phyloP scores from a whole-genome alignment of 2,113 vertebrate species.

The Panthera uncia region DNA sequence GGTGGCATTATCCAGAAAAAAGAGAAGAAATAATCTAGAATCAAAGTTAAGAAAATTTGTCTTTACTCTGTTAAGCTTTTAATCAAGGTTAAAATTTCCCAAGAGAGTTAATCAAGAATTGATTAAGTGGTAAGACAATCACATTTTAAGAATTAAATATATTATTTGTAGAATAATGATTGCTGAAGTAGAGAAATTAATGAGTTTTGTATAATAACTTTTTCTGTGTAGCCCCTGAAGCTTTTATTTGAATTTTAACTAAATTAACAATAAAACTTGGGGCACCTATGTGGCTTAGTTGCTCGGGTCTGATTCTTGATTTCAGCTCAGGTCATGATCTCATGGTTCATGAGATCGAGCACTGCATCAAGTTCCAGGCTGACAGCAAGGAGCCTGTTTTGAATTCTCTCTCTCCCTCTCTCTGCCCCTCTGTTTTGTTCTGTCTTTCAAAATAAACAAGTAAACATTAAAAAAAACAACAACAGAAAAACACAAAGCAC shows the following conservation, averaged over 20 bases:
- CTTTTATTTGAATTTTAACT: constrained; percentile 33
- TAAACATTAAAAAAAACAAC: too few species aligned
- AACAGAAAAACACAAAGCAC: background rate
- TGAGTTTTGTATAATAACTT: background rate
- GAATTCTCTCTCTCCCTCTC: too few species aligned
- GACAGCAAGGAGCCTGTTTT: too few species aligned
- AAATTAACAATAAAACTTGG: background rate
- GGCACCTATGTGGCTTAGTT: too few species aligned
- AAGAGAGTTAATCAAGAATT: background rate
- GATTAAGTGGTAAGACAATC: background rate
- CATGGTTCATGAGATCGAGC: too few species aligned
- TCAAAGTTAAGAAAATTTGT: background rate
- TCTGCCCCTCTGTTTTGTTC: too few species aligned
- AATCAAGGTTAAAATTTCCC: background rate
- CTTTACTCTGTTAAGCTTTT: background rate
- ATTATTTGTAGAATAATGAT: background rate
- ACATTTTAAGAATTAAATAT: background rate
- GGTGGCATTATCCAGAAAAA: background rate
- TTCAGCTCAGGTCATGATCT: too few species aligned
- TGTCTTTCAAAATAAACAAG: too few species aligned
- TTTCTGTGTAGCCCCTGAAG: background rate
- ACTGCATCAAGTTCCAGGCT: too few species aligned
- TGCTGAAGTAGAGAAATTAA: background rate
- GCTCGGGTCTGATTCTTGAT: too few species aligned
- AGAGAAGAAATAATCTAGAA: background rate